Conservation (phyloP, 2,888 invertebrate genomes). For the Parascotia fuliginaria region DNA sequence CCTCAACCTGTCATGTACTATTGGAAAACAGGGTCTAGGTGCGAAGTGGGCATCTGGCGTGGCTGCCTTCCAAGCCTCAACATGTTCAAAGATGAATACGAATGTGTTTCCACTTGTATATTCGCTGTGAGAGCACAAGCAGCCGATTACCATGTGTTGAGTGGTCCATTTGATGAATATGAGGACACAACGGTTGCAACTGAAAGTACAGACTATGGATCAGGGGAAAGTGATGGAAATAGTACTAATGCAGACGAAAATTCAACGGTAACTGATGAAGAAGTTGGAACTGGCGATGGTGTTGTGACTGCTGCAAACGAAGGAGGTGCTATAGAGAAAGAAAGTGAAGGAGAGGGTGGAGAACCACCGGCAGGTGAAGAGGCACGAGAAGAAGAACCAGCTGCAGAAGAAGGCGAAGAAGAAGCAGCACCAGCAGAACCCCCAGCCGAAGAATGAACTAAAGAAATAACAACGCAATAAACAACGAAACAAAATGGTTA, state of each 20-base stretch:
- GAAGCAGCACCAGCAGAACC: not conserved
- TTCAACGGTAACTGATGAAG: not conserved
- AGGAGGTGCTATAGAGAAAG: too few relatives aligned
- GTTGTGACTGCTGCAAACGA: not conserved
- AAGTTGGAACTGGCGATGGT: not conserved
- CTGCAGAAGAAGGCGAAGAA: not conserved
- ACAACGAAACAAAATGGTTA: too few relatives aligned
- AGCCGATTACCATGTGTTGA: conserved; percentile 47
- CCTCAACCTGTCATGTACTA: conserved; percentile 71
- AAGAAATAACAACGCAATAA: not conserved
- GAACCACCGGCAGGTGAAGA: not conserved
- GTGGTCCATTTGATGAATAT: not conserved
- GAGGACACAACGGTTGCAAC: not conserved
- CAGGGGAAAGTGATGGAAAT: not conserved
- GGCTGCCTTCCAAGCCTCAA: conserved; percentile 74
- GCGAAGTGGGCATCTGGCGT: conserved; percentile 74
- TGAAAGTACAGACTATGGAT: not conserved
- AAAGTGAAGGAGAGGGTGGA: not conserved
- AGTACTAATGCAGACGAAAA: too few relatives aligned
- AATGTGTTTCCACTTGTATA: conserved; percentile 72
- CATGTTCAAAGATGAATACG: conserved; percentile 74
- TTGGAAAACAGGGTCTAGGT: conserved; percentile 73
- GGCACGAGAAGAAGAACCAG: not conserved
- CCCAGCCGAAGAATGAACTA: not conserved
- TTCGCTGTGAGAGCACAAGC: conserved; percentile 53